Percentiles rank a stretch among this genome's conserved stretches.
These are phyloP conservation scores for Xenopus borealis DNA, from an alignment of 2,113 vertebrate genomes.

Conservation along the genomic window DNA sequence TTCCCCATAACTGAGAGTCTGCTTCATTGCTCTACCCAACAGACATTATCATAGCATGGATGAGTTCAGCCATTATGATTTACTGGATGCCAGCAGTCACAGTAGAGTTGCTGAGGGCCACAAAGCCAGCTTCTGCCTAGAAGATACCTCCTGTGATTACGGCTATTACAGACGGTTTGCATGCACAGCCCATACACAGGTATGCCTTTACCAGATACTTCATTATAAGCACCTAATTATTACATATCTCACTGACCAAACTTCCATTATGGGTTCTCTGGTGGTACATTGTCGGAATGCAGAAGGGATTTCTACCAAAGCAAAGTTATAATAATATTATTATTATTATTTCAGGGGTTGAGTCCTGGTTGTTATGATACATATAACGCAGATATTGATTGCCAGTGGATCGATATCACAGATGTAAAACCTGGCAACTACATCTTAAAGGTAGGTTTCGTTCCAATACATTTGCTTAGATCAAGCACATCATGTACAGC, in stretches of 20 bases:
- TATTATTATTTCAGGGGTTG: conserved; percentile 70
- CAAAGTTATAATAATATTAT: not conserved
- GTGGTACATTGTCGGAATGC: no score
- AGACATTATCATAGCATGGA: conserved; percentile 98
- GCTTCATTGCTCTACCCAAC: conserved; percentile 21
- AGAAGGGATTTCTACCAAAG: not conserved
- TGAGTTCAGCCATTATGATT: conserved; percentile 92
- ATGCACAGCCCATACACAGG: conserved; percentile 94
- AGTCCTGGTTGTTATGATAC: conserved; percentile 96
- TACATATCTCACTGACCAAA: no score
- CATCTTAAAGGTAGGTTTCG: conserved; percentile 81
- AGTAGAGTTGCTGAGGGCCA: conserved; percentile 90
- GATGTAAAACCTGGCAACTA: conserved; percentile 96
- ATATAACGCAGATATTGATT: conserved; percentile 97
- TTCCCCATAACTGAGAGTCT: no score
- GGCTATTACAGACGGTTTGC: conserved; percentile 90
- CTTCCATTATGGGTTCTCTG: no score
- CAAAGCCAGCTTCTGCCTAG: conserved; percentile 95
- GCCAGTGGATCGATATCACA: conserved; percentile 98
- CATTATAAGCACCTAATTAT: no score
- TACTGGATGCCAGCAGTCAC: conserved; percentile 75
- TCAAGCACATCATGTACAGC: no score
- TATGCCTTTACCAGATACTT: conserved; percentile 43
- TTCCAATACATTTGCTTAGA: not conserved
- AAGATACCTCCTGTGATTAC: conserved; percentile 94